Conservation (phyloP, 2,113 vertebrate genomes). For the Dermatemys mawii region DNA sequence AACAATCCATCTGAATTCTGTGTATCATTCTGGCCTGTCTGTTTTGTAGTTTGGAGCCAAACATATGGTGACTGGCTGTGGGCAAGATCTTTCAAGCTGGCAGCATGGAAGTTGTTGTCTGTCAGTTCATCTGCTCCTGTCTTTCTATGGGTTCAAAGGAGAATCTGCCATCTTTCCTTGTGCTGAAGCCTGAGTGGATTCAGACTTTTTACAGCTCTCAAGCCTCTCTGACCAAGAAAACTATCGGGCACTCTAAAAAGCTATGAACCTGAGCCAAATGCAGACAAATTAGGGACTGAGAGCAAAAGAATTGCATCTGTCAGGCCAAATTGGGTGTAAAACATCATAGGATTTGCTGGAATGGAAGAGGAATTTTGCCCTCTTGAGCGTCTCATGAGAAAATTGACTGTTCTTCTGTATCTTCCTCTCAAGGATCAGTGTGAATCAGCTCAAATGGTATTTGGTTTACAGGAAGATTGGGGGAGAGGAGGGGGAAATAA, state of each 20-base stretch:
- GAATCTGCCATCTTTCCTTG: neutral
- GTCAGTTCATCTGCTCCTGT: slow-evolving; percentile 53
- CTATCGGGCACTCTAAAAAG: slow-evolving; percentile 37
- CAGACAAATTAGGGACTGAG: slow-evolving; percentile 74
- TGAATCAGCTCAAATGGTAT: slow-evolving; percentile 50
- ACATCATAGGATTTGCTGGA: slow-evolving; percentile 54
- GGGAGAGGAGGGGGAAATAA: neutral
- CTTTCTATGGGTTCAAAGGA: slow-evolving; percentile 49
- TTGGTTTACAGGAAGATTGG: slow-evolving; percentile 11
- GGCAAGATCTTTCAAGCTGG: slow-evolving; percentile 65
- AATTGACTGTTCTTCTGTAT: neutral
- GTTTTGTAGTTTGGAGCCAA: slow-evolving; percentile 55
- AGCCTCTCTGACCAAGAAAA: slow-evolving; percentile 57
- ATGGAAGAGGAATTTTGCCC: slow-evolving; percentile 61
- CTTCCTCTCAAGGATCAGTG: neutral
- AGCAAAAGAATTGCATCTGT: slow-evolving; percentile 76
- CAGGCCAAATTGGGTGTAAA: slow-evolving; percentile 74
- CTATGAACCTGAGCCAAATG: slow-evolving; percentile 66
- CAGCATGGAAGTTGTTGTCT: slow-evolving; percentile 49
- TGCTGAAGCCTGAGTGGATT: slow-evolving; percentile 67
- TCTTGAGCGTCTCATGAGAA: slow-evolving; percentile 59
- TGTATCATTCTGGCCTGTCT: slow-evolving; percentile 34
- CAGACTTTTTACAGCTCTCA: slow-evolving; percentile 61
- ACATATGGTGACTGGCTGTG: slow-evolving; percentile 55
- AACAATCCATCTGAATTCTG: slow-evolving; percentile 34